These are phyloP conservation scores for Nomada ferruginata DNA, from an alignment of 2,888 invertebrate genomes.

Conservation along the genomic window DNA sequence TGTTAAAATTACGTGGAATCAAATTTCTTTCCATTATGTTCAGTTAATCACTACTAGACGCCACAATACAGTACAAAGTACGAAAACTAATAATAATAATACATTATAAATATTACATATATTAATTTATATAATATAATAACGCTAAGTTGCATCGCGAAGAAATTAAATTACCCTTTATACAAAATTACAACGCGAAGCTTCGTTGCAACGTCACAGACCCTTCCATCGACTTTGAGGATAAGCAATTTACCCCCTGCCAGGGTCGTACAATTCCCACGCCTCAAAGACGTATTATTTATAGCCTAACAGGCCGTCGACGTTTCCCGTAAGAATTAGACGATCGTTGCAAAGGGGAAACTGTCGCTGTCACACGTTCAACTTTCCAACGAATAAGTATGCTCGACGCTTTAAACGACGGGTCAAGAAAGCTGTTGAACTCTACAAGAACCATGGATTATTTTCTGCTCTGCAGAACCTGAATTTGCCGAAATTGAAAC, in stretches of 20 bases:
- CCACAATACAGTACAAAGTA: too few species aligned
- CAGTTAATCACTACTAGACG: too few species aligned
- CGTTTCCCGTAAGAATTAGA: conserved; percentile 12
- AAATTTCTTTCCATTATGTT: too few species aligned
- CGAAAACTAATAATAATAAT: too few species aligned
- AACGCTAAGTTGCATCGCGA: too few species aligned
- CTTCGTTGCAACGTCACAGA: neutral
- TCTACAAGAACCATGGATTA: neutral
- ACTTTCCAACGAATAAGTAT: conserved; percentile 40
- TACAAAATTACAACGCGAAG: neutral
- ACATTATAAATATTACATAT: too few species aligned
- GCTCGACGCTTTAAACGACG: conserved; percentile 23
- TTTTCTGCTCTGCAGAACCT: too few species aligned
- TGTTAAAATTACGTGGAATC: too few species aligned
- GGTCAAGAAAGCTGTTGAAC: conserved; percentile 17
- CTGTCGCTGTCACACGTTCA: conserved; percentile 28
- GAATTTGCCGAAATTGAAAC: neutral
- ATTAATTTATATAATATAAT: too few species aligned
- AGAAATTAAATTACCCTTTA: too few species aligned
- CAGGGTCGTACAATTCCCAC: neutral
- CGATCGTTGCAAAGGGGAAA: neutral
- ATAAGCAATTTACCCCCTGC: neutral
- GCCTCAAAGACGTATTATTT: conserved; percentile 21
- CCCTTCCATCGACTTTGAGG: neutral
- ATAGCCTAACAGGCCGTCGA: conserved; percentile 1